A percentile compares a stretch with the other conserved stretches of the same genome.
These are phyloP conservation scores for Mamestra configurata DNA, from an alignment of 1,140 invertebrate genomes.

Conservation along the genomic window DNA sequence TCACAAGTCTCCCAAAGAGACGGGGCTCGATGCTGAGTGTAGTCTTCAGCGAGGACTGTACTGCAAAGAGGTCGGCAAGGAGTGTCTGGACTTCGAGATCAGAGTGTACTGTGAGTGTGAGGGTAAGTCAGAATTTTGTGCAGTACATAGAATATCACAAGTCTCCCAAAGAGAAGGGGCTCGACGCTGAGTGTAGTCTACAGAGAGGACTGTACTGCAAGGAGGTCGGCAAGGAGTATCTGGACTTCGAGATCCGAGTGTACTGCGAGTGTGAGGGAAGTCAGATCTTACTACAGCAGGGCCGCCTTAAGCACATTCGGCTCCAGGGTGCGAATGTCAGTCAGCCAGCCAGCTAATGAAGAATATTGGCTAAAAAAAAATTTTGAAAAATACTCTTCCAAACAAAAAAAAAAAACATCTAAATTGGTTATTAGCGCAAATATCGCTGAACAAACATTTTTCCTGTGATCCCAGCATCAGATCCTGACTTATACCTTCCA, in stretches of 20 bases:
- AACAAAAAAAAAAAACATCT: no score
- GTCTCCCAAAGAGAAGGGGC: constrained; percentile 90
- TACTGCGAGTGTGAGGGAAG: constrained; percentile 89
- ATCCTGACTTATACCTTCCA: no score
- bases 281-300: no score
- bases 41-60: constrained; percentile 91
- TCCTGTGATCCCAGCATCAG: no score
- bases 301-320: no score
- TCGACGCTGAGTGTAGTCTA: constrained; percentile 93
- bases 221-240: constrained; percentile 79
- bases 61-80: constrained; percentile 86
- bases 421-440: no score
- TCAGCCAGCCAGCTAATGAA: no score
- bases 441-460: no score
- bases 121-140: constrained; percentile 90
- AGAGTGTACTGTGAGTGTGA: constrained; percentile 91
- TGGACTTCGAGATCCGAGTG: constrained; percentile 93
- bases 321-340: no score
- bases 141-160: constrained; percentile 90
- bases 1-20: constrained; percentile 90
- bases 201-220: constrained; percentile 91
- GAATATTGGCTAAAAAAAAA: no score
- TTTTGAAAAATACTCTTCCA: no score
- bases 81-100: constrained; percentile 92
- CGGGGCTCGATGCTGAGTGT: constrained; percentile 92